Evolutionary conservation across 2,888 invertebrate species (phyloP).

Genomic region (Pecten maximus): DNA sequence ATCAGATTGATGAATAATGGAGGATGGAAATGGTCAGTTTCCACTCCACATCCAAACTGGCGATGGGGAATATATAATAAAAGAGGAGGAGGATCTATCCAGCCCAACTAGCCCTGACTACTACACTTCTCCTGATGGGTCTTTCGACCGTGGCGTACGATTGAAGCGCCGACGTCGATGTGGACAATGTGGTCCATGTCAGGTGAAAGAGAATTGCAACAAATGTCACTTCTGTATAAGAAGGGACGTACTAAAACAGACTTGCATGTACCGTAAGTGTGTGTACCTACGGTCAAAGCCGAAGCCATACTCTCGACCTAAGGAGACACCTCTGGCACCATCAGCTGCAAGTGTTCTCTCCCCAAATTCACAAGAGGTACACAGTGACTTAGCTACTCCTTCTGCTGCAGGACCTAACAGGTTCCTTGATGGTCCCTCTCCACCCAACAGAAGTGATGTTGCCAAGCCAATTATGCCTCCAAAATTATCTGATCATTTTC

Average conservation of each 20-base stretch:
- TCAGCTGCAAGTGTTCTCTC: conserved; percentile 4
- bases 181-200: conserved; percentile 78
- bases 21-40: conserved; percentile 52
- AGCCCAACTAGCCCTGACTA: conserved; percentile 48
- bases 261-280: conserved; percentile 78
- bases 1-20: conserved; percentile 38
- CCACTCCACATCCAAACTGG: conserved; percentile 66
- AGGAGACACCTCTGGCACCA: conserved; percentile 22
- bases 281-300: conserved; percentile 74
- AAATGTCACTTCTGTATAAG: conserved; percentile 77
- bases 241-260: conserved; percentile 76
- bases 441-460: conserved; percentile 7
- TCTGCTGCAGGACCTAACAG: background rate
- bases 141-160: conserved; percentile 59
- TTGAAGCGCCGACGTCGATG: conserved; percentile 75
- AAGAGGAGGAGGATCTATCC: conserved; percentile 55
- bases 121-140: conserved; percentile 14
- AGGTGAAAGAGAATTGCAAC: conserved; percentile 78
- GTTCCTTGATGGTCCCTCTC: background rate
- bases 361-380: conserved; percentile 36
- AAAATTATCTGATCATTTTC: conserved; percentile 11
- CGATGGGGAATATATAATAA: conserved; percentile 69
- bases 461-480: conserved; percentile 23
- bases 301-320: conserved; percentile 65
- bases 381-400: background rate